phyloP scores from a whole-genome alignment of 2,113 vertebrate species.

The Rhynchomys soricoides region DNA sequence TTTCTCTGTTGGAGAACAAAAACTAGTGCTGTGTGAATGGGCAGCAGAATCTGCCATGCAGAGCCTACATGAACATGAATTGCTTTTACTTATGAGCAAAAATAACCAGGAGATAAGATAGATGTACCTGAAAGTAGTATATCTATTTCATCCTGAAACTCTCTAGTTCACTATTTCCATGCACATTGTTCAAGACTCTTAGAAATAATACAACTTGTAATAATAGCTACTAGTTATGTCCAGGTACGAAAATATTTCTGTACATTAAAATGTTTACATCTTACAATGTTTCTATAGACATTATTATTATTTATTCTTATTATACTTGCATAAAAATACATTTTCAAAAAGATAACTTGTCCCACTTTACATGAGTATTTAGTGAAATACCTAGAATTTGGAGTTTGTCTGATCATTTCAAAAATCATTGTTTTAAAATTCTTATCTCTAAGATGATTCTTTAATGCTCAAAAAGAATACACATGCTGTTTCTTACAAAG shows the following conservation, averaged over 20 bases:
- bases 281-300: neutral
- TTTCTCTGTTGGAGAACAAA: neutral
- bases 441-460: conserved; percentile 5
- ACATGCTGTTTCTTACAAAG: conserved; percentile 41
- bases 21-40: neutral
- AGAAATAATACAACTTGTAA: conserved; percentile 20
- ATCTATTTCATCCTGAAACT: neutral
- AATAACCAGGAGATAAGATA: neutral
- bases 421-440: conserved; percentile 40
- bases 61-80: neutral
- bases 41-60: neutral
- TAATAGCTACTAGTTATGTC: neutral
- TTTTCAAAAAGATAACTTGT: neutral
- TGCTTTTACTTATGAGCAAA: conserved; percentile 31
- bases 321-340: neutral
- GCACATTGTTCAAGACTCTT: neutral
- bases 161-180: neutral
- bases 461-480: conserved; percentile 9
- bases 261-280: neutral
- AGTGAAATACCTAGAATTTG: neutral
- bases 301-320: neutral
- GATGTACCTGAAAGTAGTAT: neutral
- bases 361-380: neutral
- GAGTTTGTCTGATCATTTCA: neutral
- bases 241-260: conserved; percentile 26